Conservation (phyloP, 35 echinoderm and acorn worm species). For the Eucidaris tribuloides region DNA sequence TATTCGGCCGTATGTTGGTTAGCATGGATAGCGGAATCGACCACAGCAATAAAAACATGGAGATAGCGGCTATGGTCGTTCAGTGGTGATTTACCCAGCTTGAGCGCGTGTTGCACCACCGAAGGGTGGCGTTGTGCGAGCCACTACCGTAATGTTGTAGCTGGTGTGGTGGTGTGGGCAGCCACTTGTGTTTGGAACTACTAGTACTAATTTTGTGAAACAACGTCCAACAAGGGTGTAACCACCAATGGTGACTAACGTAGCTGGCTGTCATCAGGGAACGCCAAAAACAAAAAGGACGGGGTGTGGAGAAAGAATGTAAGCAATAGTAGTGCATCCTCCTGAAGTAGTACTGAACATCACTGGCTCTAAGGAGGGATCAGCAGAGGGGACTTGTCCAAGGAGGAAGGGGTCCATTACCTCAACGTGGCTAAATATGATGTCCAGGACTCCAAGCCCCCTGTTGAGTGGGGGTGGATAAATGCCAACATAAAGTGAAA, state of each 20-base stretch:
- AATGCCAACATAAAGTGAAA: slow-evolving; percentile 28
- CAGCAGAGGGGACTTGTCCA: slow-evolving; percentile 31
- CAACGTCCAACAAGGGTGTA: not conserved
- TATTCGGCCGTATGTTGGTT: slow-evolving; percentile 14
- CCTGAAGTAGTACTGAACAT: slow-evolving; percentile 56
- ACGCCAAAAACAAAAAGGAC: not conserved
- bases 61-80: not conserved
- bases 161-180: too few relatives aligned
- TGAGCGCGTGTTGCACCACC: not conserved
- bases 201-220: not conserved
- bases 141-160: too few relatives aligned
- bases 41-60: slow-evolving; percentile 16
- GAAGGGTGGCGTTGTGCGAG: too few relatives aligned
- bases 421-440: not conserved
- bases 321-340: slow-evolving; percentile 22
- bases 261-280: slow-evolving; percentile 1
- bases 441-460: not conserved
- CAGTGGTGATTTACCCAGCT: not conserved
- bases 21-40: slow-evolving; percentile 26
- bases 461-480: slow-evolving; percentile 13
- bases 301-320: not conserved
- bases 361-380: slow-evolving; percentile 44
- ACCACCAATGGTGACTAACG: slow-evolving; percentile 1
- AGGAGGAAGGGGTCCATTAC: not conserved
- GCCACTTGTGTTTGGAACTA: not conserved